Conservation (phyloP, 2,113 vertebrate species). For the Lamprotornis superbus region DNA sequence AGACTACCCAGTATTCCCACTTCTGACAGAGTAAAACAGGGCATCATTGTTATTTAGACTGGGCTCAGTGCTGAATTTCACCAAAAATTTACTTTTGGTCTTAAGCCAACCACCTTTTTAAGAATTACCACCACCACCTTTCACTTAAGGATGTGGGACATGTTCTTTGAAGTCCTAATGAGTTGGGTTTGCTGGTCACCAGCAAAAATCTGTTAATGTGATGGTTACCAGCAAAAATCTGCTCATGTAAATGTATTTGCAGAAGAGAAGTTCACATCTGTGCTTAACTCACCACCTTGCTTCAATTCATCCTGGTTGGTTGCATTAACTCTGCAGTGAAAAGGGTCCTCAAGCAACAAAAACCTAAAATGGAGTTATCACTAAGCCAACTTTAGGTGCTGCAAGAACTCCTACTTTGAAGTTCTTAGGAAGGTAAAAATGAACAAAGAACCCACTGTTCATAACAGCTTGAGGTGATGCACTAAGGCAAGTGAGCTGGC, state of each 20-base stretch:
- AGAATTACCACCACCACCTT: background rate
- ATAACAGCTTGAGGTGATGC: background rate
- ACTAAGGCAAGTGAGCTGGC: slow-evolving; percentile 46
- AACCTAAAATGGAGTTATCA: background rate
- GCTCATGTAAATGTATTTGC: background rate
- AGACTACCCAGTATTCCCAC: background rate
- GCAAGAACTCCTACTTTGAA: background rate
- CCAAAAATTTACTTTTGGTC: background rate
- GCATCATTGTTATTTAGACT: background rate
- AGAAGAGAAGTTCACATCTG: background rate
- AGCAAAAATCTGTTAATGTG: background rate
- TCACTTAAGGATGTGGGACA: background rate
- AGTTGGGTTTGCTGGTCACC: background rate
- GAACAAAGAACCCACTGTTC: accelerated
- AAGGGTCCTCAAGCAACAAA: background rate
- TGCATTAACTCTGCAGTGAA: background rate
- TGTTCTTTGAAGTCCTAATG: background rate
- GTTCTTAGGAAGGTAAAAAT: background rate
- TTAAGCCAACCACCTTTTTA: background rate
- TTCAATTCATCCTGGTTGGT: background rate
- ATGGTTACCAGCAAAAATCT: background rate
- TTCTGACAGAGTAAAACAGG: background rate
- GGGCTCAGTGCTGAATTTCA: background rate
- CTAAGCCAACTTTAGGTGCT: background rate
- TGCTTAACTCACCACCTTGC: background rate